Percentiles rank a stretch among this genome's conserved stretches.
Evolutionary conservation across 2,113 vertebrate genomes (phyloP).

Genomic region (Platanista minor): DNA sequence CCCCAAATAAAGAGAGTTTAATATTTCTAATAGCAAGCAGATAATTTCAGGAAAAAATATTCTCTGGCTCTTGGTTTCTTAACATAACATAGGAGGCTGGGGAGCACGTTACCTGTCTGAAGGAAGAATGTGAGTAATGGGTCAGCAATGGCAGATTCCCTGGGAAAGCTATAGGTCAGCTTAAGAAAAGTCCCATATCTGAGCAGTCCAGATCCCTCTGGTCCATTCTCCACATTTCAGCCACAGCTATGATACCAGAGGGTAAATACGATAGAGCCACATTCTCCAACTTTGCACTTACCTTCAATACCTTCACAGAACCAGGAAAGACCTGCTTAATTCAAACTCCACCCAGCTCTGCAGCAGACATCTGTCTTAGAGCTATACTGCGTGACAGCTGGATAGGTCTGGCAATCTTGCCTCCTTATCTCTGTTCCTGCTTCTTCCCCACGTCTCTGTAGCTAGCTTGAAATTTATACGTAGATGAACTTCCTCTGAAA

Average conservation of each 20-base stretch:
- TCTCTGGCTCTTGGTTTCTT: background rate
- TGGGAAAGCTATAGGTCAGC: background rate
- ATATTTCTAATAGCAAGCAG: background rate
- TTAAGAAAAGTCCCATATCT: too few species aligned
- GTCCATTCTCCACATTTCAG: background rate
- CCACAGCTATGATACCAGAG: background rate
- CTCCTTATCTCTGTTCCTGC: background rate
- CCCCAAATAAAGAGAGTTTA: background rate
- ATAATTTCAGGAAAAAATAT: background rate
- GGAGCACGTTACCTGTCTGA: background rate
- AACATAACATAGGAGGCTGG: background rate
- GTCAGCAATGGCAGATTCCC: background rate
- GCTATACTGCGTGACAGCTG: too few species aligned
- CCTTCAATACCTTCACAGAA: background rate
- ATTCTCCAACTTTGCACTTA: background rate
- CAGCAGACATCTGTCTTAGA: background rate
- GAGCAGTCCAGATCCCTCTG: accelerated
- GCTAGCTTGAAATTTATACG: background rate
- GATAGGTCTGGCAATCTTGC: background rate
- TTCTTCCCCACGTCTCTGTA: background rate
- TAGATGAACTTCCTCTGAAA: background rate
- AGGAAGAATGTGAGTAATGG: background rate
- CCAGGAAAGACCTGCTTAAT: background rate
- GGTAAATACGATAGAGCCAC: accelerated
- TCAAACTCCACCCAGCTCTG: background rate